These are phyloP conservation scores for Gallinago undulata DNA, from an alignment of 2,113 vertebrate genomes.

Conservation along the genomic window DNA sequence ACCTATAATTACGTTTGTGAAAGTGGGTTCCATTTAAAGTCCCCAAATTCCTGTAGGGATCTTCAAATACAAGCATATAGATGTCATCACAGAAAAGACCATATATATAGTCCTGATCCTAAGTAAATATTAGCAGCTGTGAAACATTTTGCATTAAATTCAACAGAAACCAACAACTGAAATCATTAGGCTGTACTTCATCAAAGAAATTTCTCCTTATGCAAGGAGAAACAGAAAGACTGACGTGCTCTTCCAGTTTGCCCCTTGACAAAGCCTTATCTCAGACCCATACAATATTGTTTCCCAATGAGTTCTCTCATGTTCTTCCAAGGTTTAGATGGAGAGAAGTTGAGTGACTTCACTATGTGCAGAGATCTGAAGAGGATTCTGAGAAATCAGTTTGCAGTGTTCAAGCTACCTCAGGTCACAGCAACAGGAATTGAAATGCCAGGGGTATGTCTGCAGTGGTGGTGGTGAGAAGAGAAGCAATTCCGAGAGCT, in stretches of 20 bases:
- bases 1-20: conserved; percentile 48
- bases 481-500: neutral
- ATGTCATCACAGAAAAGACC: neutral
- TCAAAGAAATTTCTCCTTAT: neutral
- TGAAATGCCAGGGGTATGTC: neutral
- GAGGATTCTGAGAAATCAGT: neutral
- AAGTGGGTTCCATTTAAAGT: neutral
- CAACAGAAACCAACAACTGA: neutral
- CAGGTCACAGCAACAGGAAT: neutral
- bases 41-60: neutral
- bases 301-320: neutral
- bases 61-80: neutral
- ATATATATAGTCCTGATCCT: neutral
- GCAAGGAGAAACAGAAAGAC: neutral
- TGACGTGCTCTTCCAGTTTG: neutral
- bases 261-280: neutral
- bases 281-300: neutral
- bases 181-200: neutral
- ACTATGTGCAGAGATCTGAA: neutral
- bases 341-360: neutral
- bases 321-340: neutral
- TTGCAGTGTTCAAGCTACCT: neutral
- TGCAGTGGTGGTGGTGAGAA: neutral
- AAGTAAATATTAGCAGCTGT: neutral
- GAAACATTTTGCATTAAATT: neutral